Conservation (phyloP, 2,888 invertebrate genomes). For the Diarsia mendica region DNA sequence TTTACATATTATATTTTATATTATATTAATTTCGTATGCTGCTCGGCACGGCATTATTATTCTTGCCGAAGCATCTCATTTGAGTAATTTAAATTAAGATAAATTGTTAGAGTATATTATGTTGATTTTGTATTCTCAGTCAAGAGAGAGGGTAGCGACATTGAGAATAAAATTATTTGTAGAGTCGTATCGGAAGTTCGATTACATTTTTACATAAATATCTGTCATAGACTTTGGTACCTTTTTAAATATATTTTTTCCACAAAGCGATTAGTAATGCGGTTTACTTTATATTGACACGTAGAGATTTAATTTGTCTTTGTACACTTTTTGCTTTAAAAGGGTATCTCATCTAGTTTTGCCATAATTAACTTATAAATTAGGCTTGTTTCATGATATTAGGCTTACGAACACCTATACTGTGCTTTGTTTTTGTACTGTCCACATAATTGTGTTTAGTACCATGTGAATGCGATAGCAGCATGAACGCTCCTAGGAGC, state of each 20-base stretch:
- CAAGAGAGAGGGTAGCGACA: neutral
- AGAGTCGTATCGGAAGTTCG: slow-evolving; percentile 55
- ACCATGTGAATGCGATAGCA: slow-evolving; percentile 73
- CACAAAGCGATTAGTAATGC: slow-evolving; percentile 17
- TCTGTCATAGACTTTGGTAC: slow-evolving; percentile 50
- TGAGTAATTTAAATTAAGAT: slow-evolving; percentile 46
- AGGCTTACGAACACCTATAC: slow-evolving; percentile 60
- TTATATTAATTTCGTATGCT: slow-evolving; percentile 53
- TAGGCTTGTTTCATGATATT: slow-evolving; percentile 53
- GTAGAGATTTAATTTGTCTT: slow-evolving; percentile 3
- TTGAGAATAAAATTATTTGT: slow-evolving; percentile 13
- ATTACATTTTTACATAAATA: slow-evolving; percentile 48
- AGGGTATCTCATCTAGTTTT: slow-evolving; percentile 51
- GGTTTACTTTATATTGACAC: slow-evolving; percentile 24
- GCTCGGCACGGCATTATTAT: slow-evolving; percentile 36
- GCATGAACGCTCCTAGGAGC: slow-evolving; percentile 84
- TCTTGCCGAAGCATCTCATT: slow-evolving; percentile 25
- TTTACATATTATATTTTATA: slow-evolving; percentile 51
- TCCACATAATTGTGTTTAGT: slow-evolving; percentile 68
- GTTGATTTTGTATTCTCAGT: slow-evolving; percentile 25
- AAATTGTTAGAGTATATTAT: slow-evolving; percentile 17
- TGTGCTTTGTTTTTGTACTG: slow-evolving; percentile 66
- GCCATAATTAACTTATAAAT: slow-evolving; percentile 42
- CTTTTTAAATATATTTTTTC: slow-evolving; percentile 51
- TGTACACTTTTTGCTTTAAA: slow-evolving; percentile 30